Base-by-base conservation (phyloP, 2,888 invertebrate species). In the Galerucella nymphaeae region DNA sequence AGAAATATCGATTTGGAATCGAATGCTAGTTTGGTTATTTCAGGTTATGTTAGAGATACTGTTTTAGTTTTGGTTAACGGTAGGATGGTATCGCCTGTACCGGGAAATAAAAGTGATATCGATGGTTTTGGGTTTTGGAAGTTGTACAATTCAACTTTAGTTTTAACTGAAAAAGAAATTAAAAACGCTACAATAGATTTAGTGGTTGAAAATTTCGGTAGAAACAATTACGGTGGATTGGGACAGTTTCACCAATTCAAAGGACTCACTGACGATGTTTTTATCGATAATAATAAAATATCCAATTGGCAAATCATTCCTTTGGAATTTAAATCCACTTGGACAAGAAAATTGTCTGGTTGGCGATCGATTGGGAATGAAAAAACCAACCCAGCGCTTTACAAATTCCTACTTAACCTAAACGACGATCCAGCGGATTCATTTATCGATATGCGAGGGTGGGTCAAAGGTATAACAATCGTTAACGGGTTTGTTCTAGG, bases 401-500 rank as follows among this genome's bases (percentile, higher is more conserved):
- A 89, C 79, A 87, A 89, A 75, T 88, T 88, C 0, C 80, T 83
- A 3, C 87, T 88, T 10, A 67, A 72, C 1, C 70, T 76, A 18
- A 61, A 71, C 3, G 84, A 83, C 0, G 86, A 86, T 11, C 89
- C 92, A 0, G 82, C 88, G 50, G 96, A 96, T 82, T 96, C 95
- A 0, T 96, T 91, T 83, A 82, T 96, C 14, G 92, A 94, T 81
- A 90, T 94, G 78, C 87, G 89, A 59, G 91, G 90, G 14, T 97
- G 96, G 97, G 91, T 90, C 68, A 96, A 96, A 88, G 96, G 96
- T 1, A 90, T 93, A 72, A 91, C 93, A 0, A 94, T 94, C 85
- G 86, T 97, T 0, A 97, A 97, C 84, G 94, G 93, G 0, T 90
- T 93, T 81, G 95, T 96, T 83, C 88, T 97, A 23, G 96, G 96